These are phyloP conservation scores for Dendrophyllia cribrosa DNA, from an alignment of 64 coral and sea anemone species.

Conservation along the genomic window DNA sequence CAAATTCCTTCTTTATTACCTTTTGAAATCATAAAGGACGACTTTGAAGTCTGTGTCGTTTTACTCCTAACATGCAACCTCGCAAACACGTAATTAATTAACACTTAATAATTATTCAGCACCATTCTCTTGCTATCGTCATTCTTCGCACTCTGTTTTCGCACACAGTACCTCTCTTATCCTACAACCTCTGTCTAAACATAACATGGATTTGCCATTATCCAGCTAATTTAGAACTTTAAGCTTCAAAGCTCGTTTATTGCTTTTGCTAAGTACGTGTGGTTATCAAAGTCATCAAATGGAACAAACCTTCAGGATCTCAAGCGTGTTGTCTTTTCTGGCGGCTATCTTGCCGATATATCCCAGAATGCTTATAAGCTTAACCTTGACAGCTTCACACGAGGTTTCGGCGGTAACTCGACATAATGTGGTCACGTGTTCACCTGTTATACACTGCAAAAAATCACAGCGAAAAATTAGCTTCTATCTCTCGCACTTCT, in stretches of 20 bases:
- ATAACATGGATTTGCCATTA: no score
- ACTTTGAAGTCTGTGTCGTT: no score
- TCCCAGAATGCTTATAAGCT: constrained; percentile 91
- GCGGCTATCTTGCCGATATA: constrained; percentile 93
- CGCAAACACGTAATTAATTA: no score
- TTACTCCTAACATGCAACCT: no score
- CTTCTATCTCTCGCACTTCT: background rate
- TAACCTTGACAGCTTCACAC: constrained; percentile 91
- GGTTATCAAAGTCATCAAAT: background rate
- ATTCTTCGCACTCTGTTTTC: no score
- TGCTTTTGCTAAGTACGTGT: background rate
- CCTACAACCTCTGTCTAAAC: no score
- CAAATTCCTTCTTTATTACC: no score
- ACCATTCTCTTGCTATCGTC: no score
- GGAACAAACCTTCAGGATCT: constrained; percentile 76
- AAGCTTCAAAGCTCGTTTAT: background rate
- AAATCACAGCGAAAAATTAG: background rate
- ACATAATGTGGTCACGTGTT: constrained; percentile 85
- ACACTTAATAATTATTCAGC: no score
- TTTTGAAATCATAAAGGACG: no score
- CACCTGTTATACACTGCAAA: constrained; percentile 80
- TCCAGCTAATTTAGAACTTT: background rate
- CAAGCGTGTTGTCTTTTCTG: constrained; percentile 57
- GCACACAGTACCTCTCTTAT: no score
- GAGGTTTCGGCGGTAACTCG: constrained; percentile 33